Conservation (phyloP, 2,797 vertebrate species). For the Epinephelus malabaricus region DNA sequence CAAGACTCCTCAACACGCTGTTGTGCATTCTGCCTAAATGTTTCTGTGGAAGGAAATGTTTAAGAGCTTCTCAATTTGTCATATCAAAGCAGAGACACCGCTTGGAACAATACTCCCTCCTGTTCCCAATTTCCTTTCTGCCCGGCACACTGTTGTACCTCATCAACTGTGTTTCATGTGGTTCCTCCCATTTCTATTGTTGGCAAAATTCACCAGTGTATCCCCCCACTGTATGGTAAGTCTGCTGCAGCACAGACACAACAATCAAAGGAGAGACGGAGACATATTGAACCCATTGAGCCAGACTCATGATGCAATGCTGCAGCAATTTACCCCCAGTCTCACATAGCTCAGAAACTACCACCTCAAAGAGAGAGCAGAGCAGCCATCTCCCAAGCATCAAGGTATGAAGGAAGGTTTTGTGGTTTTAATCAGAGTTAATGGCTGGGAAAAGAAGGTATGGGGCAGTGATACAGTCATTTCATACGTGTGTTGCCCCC, state of each 20-base stretch:
- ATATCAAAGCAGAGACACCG: conserved; percentile 81
- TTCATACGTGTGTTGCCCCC: conserved; percentile 70
- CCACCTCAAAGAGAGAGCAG: conserved; percentile 67
- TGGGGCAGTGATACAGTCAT: conserved; percentile 61
- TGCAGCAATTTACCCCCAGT: conserved; percentile 79
- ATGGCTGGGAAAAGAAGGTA: conserved; percentile 64
- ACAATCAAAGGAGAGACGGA: conserved; percentile 80
- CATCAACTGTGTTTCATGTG: conserved; percentile 84
- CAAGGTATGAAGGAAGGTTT: conserved; percentile 63
- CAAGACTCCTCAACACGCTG: conserved; percentile 51
- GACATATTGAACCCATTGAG: conserved; percentile 87
- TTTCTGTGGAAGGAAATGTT: conserved; percentile 79
- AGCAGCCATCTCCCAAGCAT: conserved; percentile 54
- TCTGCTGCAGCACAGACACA: conserved; percentile 82
- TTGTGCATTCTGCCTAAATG: conserved; percentile 54
- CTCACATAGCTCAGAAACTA: conserved; percentile 68
- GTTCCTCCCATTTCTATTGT: conserved; percentile 81
- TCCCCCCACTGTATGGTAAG: conserved; percentile 55
- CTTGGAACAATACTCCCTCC: conserved; percentile 76
- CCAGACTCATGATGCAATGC: conserved; percentile 86
- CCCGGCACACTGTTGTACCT: conserved; percentile 78
- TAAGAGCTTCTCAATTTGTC: conserved; percentile 84
- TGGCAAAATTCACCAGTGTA: conserved; percentile 67
- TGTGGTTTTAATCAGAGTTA: conserved; percentile 78
- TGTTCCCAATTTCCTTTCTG: conserved; percentile 85